Conservation (phyloP, 37 sponge, comb jelly and placozoan species). For the Chondrosia reniformis region DNA sequence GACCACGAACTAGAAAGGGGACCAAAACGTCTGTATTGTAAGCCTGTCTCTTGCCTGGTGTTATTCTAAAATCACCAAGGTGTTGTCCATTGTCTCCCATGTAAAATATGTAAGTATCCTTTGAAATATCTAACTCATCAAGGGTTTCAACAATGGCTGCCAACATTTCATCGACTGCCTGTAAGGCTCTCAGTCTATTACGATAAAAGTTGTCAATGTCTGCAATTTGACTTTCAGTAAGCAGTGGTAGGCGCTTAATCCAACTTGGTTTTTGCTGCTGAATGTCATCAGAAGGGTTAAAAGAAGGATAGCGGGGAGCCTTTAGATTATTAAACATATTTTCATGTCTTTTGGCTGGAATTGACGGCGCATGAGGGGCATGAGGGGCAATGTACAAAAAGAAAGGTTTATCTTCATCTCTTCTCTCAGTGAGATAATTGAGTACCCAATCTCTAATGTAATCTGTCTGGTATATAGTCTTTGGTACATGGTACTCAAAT, state of each 20-base stretch:
- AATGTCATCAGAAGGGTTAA: conserved; percentile 43
- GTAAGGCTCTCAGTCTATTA: conserved; percentile 45
- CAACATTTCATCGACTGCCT: conserved; percentile 72
- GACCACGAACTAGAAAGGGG: conserved; percentile 67
- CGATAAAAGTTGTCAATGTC: conserved; percentile 52
- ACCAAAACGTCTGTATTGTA: conserved; percentile 67
- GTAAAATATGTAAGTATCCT: conserved; percentile 69
- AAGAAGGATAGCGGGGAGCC: conserved; percentile 62
- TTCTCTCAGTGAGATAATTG: background rate
- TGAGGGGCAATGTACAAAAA: conserved; percentile 65
- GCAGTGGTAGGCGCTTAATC: conserved; percentile 42
- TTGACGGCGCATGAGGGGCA: conserved; percentile 72
- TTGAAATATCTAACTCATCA: conserved; percentile 17
- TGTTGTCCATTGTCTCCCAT: conserved; percentile 80
- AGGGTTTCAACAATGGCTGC: conserved; percentile 23
- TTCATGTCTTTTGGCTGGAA: conserved; percentile 55
- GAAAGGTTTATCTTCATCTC: conserved; percentile 55
- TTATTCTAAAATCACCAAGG: conserved; percentile 57
- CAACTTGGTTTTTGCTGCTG: conserved; percentile 72
- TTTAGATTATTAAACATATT: conserved; percentile 42
- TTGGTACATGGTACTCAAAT: conserved; percentile 31
- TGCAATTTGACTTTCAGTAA: conserved; percentile 25
- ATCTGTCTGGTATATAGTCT: conserved; percentile 56
- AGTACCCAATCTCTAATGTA: conserved; percentile 34
- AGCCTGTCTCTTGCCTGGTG: conserved; percentile 72